Evolutionary conservation across 2,113 vertebrate genomes (phyloP), one percentile per base, ranked within the genome.

Genomic region (Promerops cafer): DNA sequence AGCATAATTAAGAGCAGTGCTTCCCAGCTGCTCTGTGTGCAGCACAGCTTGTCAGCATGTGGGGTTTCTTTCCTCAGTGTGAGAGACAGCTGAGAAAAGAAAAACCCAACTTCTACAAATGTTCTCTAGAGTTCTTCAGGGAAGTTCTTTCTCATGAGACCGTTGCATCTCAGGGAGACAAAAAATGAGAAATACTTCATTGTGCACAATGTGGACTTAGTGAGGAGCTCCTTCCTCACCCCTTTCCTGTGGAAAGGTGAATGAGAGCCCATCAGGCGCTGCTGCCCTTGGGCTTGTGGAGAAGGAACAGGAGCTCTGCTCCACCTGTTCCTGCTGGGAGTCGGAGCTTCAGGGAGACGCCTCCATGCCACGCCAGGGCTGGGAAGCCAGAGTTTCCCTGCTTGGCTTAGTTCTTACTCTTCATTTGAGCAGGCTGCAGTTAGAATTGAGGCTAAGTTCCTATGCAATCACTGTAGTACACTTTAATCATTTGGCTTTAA

Each of bases 341-440:
- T 5, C 0, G 0, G 53, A 50, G 57, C 45, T 31, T 6, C 6
- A 3, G 28, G 63, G 60, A 35, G 6, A 5, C 0, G 0, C 44
- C 56, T 76, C 83, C 1, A 0, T 10, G 66, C 42, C 3, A 2
- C 0, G 0, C 20, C 28, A 16, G 50, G 37, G n/a, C 53, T 42
- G 84, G 84, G 78, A 56, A 80, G 7, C 53, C 2, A 2, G 53
- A 61, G 26, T 27, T 75, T 60, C 75, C 70, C 70, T 23, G 6
- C 82, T 37, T 61, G 70, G n/a, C 71, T 85, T 35, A 5, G 30
- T 26, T 57, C 53, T 63, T 33, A 10, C 44, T n/a, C 60, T 21
- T 44, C 0, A 1, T 39, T 44, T 54, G 44, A 39, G 53, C 24
- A 3, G 7, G 16, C 22, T 49, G n/a, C 9, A 5, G 40, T 35